These are phyloP conservation scores for Dilophus febrilis DNA, from an alignment of 2,888 invertebrate species.

Conservation along the genomic window DNA sequence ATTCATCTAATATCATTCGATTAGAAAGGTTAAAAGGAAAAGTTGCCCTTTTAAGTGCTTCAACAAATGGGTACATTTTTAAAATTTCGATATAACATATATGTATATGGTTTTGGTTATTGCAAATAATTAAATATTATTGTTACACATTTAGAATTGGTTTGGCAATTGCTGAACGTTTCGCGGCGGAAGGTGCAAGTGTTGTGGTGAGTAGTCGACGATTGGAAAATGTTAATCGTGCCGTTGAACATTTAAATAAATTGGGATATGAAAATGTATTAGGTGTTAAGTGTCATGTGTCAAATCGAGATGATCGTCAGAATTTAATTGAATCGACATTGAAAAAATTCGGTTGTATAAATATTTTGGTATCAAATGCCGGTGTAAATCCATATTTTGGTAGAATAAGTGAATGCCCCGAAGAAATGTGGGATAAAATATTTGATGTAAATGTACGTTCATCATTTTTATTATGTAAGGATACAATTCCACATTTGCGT, in stretches of 20 bases:
- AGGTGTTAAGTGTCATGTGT: conserved; percentile 85
- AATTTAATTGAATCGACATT: conserved; percentile 54
- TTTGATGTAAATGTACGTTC: conserved; percentile 91
- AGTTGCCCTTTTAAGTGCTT: conserved; percentile 67
- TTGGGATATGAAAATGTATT: conserved; percentile 52
- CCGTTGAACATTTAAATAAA: conserved; percentile 46
- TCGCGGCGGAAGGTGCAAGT: conserved; percentile 74
- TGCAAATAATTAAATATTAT: too few relatives aligned
- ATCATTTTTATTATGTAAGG: conserved; percentile 72
- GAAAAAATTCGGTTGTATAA: conserved; percentile 66
- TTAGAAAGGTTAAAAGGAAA: conserved; percentile 36
- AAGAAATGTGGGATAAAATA: conserved; percentile 84
- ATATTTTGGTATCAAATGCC: conserved; percentile 93
- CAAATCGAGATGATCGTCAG: conserved; percentile 58
- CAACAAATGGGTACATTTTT: conserved; percentile 52
- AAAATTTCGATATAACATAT: too few relatives aligned
- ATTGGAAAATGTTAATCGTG: conserved; percentile 64
- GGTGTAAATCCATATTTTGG: conserved; percentile 76
- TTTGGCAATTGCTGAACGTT: conserved; percentile 69
- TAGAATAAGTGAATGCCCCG: conserved; percentile 60
- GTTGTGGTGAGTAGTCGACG: conserved; percentile 86
- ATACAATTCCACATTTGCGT: conserved; percentile 64
- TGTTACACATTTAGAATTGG: conserved; percentile 58
- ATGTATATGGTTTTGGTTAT: too few relatives aligned
- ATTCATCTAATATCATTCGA: too few relatives aligned